A percentile compares a stretch with the other conserved stretches of the same genome.
phyloP scores from a whole-genome alignment of 2,888 invertebrate genomes.

The Lycaena phlaeas region DNA sequence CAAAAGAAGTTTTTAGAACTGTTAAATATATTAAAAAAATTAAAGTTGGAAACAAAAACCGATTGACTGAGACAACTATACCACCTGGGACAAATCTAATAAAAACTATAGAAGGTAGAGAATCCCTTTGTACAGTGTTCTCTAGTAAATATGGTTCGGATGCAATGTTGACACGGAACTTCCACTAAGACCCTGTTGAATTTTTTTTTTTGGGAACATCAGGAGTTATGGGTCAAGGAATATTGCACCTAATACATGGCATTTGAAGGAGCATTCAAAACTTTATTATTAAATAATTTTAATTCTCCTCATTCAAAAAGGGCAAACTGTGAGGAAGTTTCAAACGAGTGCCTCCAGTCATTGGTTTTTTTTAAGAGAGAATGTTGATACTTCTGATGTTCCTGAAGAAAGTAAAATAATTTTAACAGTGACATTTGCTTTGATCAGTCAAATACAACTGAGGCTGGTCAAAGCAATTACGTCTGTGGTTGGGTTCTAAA shows the following conservation, averaged over 20 bases:
- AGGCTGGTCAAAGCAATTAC: conserved; percentile 19
- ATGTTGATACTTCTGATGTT: background rate
- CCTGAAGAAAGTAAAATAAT: background rate
- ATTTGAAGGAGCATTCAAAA: conserved; percentile 24
- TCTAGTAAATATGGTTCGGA: conserved; percentile 21
- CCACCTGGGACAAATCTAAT: conserved; percentile 24
- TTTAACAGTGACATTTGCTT: conserved; percentile 2
- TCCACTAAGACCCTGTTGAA: conserved; percentile 25
- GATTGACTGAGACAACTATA: conserved; percentile 19
- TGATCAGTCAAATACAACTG: conserved; percentile 1
- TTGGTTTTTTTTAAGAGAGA: conserved; percentile 15
- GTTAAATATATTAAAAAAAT: conserved; percentile 13
- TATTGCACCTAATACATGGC: conserved; percentile 17
- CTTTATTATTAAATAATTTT: conserved; percentile 22
- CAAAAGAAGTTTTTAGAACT: conserved; percentile 14
- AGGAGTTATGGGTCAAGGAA: conserved; percentile 23
- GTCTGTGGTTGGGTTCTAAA: conserved; percentile 22
- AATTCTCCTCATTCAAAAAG: conserved; percentile 16
- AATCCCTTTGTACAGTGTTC: conserved; percentile 22
- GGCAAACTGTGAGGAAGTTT: conserved; percentile 21
- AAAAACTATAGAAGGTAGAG: conserved; percentile 25
- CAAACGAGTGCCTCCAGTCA: conserved; percentile 11
- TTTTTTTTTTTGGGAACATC: conserved; percentile 24
- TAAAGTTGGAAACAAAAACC: conserved; percentile 13
- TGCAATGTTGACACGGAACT: conserved; percentile 19